phyloP scores from a whole-genome alignment of 2,113 vertebrate genomes.

The Odocoileus virginianus region DNA sequence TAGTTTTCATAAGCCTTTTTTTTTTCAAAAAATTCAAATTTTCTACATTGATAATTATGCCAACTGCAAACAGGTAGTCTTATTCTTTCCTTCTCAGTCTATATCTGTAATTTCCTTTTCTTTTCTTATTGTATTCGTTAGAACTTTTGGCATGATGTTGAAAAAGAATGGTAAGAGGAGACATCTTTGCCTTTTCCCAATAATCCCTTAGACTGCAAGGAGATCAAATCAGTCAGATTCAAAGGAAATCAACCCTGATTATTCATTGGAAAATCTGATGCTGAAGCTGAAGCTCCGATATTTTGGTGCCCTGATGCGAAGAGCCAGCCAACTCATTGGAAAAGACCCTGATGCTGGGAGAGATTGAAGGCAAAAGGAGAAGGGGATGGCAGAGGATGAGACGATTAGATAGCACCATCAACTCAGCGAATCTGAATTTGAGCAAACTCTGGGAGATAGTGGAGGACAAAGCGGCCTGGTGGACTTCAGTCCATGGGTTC shows the following conservation, averaged over 20 bases:
- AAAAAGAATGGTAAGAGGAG: not conserved
- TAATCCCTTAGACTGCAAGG: not conserved
- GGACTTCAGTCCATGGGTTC: not conserved
- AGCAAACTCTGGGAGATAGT: not conserved
- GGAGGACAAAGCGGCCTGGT: not conserved
- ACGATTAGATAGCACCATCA: not conserved
- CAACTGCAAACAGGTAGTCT: not conserved
- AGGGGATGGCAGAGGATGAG: not conserved
- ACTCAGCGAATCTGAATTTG: not conserved
- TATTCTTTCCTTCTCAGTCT: not conserved
- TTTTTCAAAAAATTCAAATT: not conserved
- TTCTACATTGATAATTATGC: not conserved
- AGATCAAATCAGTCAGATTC: not conserved
- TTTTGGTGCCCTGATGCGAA: not conserved
- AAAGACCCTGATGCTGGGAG: not conserved
- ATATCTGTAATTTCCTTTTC: not conserved
- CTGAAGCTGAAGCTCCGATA: not conserved
- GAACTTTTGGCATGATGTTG: not conserved
- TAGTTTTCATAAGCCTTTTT: not conserved
- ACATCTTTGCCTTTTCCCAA: not conserved
- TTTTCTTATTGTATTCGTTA: not conserved
- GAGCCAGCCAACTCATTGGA: rapidly evolving
- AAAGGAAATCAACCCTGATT: not conserved
- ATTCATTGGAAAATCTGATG: not conserved
- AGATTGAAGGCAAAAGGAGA: not conserved